These are phyloP conservation scores for Sylvilagus bachmani DNA, from an alignment of 2,113 vertebrate species.

Conservation along the genomic window DNA sequence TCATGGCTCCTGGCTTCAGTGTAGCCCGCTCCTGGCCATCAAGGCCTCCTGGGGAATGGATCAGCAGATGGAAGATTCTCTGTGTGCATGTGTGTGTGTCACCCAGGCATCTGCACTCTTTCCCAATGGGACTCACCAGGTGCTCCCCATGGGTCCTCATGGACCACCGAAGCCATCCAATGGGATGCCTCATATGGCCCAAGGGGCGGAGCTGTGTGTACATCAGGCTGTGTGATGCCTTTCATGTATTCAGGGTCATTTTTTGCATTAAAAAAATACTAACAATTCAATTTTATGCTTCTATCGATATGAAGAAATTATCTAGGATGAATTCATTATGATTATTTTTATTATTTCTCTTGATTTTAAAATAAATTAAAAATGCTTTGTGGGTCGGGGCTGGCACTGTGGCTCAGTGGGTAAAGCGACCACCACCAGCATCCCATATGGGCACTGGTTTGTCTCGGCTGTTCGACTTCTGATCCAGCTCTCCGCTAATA, in stretches of 20 bases:
- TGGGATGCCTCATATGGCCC: fast-evolving
- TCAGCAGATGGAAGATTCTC: too few species aligned
- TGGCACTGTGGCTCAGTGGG: not conserved
- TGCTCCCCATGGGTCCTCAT: fast-evolving
- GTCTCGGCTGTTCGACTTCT: too few species aligned
- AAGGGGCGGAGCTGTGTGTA: too few species aligned
- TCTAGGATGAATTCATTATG: not conserved
- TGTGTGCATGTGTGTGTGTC: too few species aligned
- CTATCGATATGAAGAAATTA: not conserved
- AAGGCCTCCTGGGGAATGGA: too few species aligned
- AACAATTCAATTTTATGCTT: not conserved
- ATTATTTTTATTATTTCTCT: not conserved
- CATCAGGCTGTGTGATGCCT: not conserved
- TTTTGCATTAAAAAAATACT: not conserved
- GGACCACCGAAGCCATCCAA: too few species aligned
- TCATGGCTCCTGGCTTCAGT: too few species aligned
- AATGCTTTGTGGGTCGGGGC: not conserved
- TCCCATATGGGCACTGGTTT: too few species aligned
- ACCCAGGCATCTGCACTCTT: not conserved
- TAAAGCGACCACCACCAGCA: too few species aligned
- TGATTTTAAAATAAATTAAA: constrained; percentile 25
- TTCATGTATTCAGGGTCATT: not conserved
- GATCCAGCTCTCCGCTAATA: too few species aligned
- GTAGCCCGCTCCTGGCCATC: too few species aligned
- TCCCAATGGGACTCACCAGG: not conserved